Conservation (phyloP, 2,113 vertebrate genomes). For the Puntigrus tetrazona region DNA sequence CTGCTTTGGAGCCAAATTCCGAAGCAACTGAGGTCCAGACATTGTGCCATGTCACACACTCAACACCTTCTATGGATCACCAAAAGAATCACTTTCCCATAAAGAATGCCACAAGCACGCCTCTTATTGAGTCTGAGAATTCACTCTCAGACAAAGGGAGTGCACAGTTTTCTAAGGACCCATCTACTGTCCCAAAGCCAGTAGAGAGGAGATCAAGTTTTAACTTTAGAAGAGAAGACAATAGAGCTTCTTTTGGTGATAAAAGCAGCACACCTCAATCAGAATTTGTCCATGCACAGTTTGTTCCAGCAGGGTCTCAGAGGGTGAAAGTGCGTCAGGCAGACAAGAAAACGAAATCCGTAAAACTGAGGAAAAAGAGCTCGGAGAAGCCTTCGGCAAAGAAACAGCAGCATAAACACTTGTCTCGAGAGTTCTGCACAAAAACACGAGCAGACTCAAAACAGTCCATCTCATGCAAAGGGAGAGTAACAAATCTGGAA, state of each 20-base stretch:
- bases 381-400: constrained; percentile 69
- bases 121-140: constrained; percentile 41
- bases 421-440: constrained; percentile 58
- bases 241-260: constrained; percentile 52
- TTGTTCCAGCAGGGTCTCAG: constrained; percentile 76
- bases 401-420: constrained; percentile 66
- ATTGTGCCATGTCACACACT: not conserved
- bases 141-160: not conserved
- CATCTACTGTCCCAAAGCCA: constrained; percentile 52
- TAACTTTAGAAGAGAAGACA: constrained; percentile 57
- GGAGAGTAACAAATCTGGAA: constrained; percentile 57
- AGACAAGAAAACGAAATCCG: constrained; percentile 77
- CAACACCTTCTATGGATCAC: constrained; percentile 23
- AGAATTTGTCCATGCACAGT: constrained; percentile 78
- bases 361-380: constrained; percentile 77
- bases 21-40: not conserved
- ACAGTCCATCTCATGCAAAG: constrained; percentile 50
- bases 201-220: constrained; percentile 57
- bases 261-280: constrained; percentile 45
- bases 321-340: constrained; percentile 75
- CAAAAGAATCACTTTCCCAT: constrained; percentile 49
- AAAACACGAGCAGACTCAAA: constrained; percentile 60
- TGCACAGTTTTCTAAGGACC: constrained; percentile 43
- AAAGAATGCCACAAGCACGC: constrained; percentile 45
- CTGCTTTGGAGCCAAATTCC: not conserved